These are phyloP conservation scores for Ctenicera cuprea DNA, from an alignment of 2,888 invertebrate species.

Conservation along the genomic window DNA sequence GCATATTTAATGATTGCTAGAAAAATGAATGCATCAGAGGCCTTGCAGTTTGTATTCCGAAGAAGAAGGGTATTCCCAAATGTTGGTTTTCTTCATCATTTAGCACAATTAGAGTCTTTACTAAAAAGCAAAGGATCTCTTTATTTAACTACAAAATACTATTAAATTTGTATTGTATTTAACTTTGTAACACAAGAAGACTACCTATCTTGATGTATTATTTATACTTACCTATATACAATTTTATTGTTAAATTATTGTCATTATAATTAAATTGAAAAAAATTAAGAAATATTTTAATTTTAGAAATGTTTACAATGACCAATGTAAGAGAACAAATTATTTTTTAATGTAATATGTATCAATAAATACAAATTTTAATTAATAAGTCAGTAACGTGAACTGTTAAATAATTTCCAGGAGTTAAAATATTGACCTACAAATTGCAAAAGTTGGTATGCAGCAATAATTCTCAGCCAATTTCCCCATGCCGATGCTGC, in stretches of 20 bases:
- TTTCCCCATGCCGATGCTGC: too few relatives aligned
- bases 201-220: not conserved
- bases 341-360: too few relatives aligned
- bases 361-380: too few relatives aligned
- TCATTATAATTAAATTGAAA: not conserved
- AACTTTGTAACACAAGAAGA: not conserved
- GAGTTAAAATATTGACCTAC: too few relatives aligned
- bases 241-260: not conserved
- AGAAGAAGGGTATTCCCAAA: constrained; percentile 86
- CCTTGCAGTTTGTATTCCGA: constrained; percentile 82
- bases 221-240: not conserved
- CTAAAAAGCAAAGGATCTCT: constrained; percentile 67
- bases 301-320: not conserved
- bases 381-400: too few relatives aligned
- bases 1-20: constrained; percentile 89
- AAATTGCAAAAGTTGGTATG: too few relatives aligned
- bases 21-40: constrained; percentile 83
- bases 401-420: too few relatives aligned
- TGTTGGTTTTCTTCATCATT: constrained; percentile 86
- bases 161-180: constrained; percentile 1
- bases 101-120: constrained; percentile 77
- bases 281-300: not conserved
- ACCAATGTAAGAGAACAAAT: not conserved
- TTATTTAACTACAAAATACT: constrained; percentile 27
- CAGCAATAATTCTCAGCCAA: too few relatives aligned